phyloP scores from a whole-genome alignment of 2,113 vertebrate species.

The Etia nguti region DNA sequence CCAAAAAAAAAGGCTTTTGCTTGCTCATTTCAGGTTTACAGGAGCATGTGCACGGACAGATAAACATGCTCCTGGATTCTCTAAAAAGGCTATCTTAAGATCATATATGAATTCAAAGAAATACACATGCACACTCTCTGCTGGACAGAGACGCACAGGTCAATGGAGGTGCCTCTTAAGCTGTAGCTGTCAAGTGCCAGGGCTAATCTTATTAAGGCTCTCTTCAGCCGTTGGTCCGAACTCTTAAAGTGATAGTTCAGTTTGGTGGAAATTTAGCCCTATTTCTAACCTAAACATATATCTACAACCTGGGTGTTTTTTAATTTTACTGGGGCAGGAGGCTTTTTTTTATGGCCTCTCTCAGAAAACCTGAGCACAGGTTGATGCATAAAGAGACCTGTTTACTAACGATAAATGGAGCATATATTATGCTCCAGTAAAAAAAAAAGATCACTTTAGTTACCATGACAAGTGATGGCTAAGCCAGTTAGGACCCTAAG shows the following conservation, averaged over 20 bases:
- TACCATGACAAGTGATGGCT: neutral
- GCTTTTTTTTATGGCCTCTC: neutral
- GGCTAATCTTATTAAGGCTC: slow-evolving; percentile 67
- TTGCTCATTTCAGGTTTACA: neutral
- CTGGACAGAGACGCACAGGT: slow-evolving; percentile 41
- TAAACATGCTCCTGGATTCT: neutral
- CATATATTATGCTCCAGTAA: neutral
- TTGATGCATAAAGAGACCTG: neutral
- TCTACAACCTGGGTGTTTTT: neutral
- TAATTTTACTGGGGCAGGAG: neutral
- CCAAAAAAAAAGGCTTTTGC: neutral
- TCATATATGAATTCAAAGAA: neutral
- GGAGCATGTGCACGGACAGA: neutral
- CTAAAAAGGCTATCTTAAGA: neutral
- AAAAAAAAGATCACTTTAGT: neutral
- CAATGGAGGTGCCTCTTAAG: slow-evolving; percentile 53
- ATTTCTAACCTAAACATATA: neutral
- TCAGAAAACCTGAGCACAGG: neutral
- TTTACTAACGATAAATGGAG: neutral
- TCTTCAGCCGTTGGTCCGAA: slow-evolving; percentile 27
- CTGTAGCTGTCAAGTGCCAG: slow-evolving; percentile 60
- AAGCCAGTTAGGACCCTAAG: neutral
- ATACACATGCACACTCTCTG: slow-evolving; percentile 14
- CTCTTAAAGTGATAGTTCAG: slow-evolving; percentile 49
- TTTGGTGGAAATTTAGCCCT: neutral